phyloP scores from a whole-genome alignment of 1,140 invertebrate genomes.

The Zeugodacus cucurbitae region DNA sequence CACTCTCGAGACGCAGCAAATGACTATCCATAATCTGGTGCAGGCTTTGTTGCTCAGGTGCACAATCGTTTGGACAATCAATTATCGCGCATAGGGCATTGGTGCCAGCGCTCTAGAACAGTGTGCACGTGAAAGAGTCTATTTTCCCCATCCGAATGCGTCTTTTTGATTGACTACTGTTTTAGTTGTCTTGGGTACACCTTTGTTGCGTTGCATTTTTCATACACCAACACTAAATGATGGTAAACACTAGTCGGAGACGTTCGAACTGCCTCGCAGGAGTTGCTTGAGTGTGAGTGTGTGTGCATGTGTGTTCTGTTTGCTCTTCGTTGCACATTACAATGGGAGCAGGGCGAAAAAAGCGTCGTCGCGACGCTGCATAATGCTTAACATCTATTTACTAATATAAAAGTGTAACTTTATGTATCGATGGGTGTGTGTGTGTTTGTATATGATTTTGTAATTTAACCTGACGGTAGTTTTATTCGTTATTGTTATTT shows the following conservation, averaged over 20 bases:
- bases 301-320: not conserved
- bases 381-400: not conserved
- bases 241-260: conserved; percentile 21
- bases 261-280: not conserved
- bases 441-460: not conserved
- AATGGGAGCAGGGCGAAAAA: conserved; percentile 37
- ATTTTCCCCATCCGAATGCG: not conserved
- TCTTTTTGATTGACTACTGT: conserved; percentile 29
- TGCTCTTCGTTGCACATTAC: not conserved
- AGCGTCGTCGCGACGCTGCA: not conserved
- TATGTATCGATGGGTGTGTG: not conserved
- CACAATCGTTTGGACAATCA: conserved; percentile 22
- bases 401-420: not conserved
- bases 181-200: conserved; percentile 7
- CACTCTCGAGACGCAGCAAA: not conserved
- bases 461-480: not conserved
- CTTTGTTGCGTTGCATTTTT: conserved; percentile 31
- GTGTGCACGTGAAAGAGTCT: not conserved
- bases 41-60: not conserved
- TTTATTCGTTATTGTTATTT: conserved; percentile 15
- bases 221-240: conserved; percentile 26
- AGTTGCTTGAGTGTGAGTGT: not conserved
- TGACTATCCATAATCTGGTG: not conserved
- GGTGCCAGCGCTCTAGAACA: not conserved
- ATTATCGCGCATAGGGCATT: not conserved